These are phyloP conservation scores for Pteria penguin DNA, from an alignment of 2,888 invertebrate species.

Conservation along the genomic window DNA sequence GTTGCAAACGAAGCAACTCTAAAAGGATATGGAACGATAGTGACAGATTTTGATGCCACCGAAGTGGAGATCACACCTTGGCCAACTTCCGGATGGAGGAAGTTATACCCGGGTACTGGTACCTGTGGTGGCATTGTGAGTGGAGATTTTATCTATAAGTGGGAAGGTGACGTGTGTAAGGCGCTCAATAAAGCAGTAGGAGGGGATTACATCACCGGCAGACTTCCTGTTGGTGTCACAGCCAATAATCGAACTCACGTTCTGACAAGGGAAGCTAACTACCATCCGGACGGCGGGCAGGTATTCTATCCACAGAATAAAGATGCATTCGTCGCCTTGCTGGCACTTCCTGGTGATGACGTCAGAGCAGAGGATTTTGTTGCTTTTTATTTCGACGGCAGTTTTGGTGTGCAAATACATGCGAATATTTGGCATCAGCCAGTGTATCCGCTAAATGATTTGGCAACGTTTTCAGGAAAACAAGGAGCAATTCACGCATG, in stretches of 20 bases:
- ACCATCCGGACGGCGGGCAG: conserved; percentile 59
- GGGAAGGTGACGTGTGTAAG: conserved; percentile 45
- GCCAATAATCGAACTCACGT: conserved; percentile 49
- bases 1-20: conserved; percentile 29
- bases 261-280: conserved; percentile 57
- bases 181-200: conserved; percentile 48
- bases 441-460: conserved; percentile 53
- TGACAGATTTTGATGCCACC: conserved; percentile 36
- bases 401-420: conserved; percentile 61
- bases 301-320: conserved; percentile 44
- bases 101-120: conserved; percentile 47
- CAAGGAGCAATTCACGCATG: conserved; percentile 61
- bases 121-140: conserved; percentile 40
- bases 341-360: conserved; percentile 47
- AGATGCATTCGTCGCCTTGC: conserved; percentile 32
- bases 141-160: conserved; percentile 47
- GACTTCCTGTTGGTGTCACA: conserved; percentile 42
- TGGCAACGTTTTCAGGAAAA: conserved; percentile 54
- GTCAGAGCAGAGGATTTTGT: conserved; percentile 51
- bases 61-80: conserved; percentile 45
- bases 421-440: conserved; percentile 62
- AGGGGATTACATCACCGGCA: conserved; percentile 41
- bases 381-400: conserved; percentile 64
- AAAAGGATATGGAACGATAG: conserved; percentile 39
- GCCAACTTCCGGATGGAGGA: conserved; percentile 40